These are phyloP conservation scores for Cyprinus carpio DNA, from an alignment of 2,113 vertebrate genomes.

Conservation along the genomic window DNA sequence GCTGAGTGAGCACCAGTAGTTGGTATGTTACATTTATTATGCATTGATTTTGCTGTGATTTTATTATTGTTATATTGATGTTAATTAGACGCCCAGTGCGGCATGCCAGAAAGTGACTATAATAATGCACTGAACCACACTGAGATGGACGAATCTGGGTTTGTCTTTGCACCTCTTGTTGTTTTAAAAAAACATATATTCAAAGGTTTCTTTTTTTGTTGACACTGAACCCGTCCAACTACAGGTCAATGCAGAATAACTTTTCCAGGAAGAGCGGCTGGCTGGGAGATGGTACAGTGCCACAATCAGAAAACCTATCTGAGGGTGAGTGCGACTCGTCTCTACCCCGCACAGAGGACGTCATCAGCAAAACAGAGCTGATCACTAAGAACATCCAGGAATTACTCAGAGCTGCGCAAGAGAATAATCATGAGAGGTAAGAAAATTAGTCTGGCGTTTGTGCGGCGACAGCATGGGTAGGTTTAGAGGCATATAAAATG, in stretches of 20 bases:
- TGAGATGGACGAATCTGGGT: constrained; percentile 85
- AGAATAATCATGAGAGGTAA: constrained; percentile 96
- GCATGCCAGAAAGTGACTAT: constrained; percentile 86
- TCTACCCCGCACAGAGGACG: constrained; percentile 92
- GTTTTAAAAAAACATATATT: neutral
- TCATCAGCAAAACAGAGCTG: constrained; percentile 97
- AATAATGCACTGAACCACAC: constrained; percentile 82
- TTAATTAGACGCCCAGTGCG: constrained; percentile 88
- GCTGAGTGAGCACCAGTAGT: constrained; percentile 27
- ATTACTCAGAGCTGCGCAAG: constrained; percentile 90
- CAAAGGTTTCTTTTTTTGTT: neutral
- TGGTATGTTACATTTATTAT: neutral
- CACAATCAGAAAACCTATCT: constrained; percentile 73
- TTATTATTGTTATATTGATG: constrained; percentile 77
- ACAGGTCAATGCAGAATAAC: constrained; percentile 74
- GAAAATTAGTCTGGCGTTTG: neutral
- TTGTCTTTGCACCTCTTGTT: constrained; percentile 41
- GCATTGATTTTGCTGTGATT: neutral
- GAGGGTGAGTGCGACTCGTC: constrained; percentile 74
- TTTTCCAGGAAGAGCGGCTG: constrained; percentile 73
- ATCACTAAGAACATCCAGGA: constrained; percentile 99
- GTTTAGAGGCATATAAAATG: constrained; percentile 54
- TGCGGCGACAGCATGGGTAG: constrained; percentile 61
- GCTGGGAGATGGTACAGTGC: constrained; percentile 73
- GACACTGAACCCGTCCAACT: neutral